Conservation (phyloP, 2,797 vertebrate genomes). For the Taenioides sp. region DNA sequence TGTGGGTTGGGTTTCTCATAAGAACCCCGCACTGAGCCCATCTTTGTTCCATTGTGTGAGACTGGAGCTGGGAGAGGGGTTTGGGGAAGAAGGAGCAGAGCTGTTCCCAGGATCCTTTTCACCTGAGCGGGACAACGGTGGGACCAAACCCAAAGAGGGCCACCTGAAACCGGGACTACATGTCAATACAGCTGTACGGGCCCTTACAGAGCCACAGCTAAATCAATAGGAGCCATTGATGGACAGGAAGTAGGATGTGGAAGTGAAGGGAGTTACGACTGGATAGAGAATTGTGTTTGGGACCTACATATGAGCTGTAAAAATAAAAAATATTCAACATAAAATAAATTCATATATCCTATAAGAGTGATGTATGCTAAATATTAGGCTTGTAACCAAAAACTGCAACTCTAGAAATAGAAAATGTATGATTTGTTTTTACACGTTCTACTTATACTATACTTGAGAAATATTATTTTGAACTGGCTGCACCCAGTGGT, state of each 20-base stretch:
- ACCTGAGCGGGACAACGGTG: constrained; percentile 59
- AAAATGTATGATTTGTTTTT: too few relatives aligned
- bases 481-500: too few relatives aligned
- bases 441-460: too few relatives aligned
- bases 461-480: too few relatives aligned
- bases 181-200: constrained; percentile 15
- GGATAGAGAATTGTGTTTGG: not conserved
- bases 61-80: constrained; percentile 52
- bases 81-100: constrained; percentile 61
- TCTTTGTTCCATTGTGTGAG: constrained; percentile 73
- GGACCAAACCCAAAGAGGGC: constrained; percentile 28
- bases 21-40: constrained; percentile 68
- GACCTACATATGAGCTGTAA: not conserved
- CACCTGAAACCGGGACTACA: constrained; percentile 24
- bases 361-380: too few relatives aligned
- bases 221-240: constrained; percentile 1
- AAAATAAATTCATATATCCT: too few relatives aligned
- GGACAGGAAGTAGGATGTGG: not conserved
- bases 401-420: too few relatives aligned
- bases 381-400: too few relatives aligned
- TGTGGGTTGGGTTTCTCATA: constrained; percentile 67
- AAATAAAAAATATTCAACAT: too few relatives aligned
- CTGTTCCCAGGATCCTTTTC: constrained; percentile 72
- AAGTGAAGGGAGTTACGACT: not conserved
- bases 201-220: not conserved